Conservation (phyloP, 2,113 vertebrate genomes). For the Anser brachyrhynchus region DNA sequence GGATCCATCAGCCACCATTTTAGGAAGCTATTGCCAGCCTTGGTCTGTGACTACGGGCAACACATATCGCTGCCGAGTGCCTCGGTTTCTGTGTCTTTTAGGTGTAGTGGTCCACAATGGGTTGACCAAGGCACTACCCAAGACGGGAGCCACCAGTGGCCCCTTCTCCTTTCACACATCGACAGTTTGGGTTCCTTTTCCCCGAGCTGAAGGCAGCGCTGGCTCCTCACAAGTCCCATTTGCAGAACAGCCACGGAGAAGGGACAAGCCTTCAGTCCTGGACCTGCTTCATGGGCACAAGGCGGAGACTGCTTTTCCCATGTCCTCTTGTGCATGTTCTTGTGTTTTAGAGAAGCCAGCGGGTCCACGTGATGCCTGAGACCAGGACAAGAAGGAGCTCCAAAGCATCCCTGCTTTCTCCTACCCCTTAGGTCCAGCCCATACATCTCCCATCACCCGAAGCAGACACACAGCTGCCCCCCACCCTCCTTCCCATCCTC, state of each 20-base stretch:
- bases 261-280: not conserved
- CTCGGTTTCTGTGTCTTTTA: not conserved
- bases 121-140: not conserved
- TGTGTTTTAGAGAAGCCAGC: not conserved
- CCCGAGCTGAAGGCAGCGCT: no score
- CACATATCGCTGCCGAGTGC: not conserved
- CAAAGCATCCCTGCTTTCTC: not conserved
- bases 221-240: no score
- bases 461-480: rapidly evolving
- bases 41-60: not conserved
- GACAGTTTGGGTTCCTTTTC: no score
- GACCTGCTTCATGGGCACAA: not conserved
- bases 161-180: not conserved
- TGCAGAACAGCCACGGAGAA: not conserved
- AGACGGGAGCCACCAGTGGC: not conserved
- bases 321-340: not conserved
- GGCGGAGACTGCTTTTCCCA: not conserved
- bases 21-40: not conserved
- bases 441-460: not conserved
- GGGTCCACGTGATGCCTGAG: not conserved
- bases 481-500: not conserved
- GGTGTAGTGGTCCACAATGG: not conserved
- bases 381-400: not conserved
- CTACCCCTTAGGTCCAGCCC: not conserved
- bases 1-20: not conserved